Evolutionary conservation across 2,797 vertebrate species (phyloP).

Genomic region (Bucorvus abyssinicus): DNA sequence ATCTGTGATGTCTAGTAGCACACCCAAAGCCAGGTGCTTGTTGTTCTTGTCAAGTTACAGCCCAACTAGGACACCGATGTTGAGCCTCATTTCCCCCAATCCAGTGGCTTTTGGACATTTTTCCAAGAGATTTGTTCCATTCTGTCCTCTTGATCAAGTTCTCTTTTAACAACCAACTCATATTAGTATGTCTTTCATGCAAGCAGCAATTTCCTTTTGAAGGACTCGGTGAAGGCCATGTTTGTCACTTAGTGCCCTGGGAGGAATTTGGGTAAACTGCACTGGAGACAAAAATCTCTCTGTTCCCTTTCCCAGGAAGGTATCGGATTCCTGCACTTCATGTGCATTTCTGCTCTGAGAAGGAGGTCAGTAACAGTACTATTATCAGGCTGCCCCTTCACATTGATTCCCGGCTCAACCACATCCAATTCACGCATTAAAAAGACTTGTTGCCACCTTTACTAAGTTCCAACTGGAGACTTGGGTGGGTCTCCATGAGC

Average conservation of each 20-base stretch:
- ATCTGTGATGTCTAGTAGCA: not conserved
- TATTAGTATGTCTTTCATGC: not conserved
- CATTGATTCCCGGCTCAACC: not conserved
- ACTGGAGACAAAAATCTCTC: not conserved
- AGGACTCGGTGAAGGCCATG: not conserved
- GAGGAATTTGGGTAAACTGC: not conserved
- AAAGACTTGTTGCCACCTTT: not conserved
- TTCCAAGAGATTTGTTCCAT: not conserved
- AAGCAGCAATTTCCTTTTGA: not conserved
- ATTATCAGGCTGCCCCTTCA: not conserved
- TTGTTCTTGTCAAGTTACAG: not conserved
- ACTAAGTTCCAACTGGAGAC: not conserved
- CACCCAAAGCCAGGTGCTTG: not conserved
- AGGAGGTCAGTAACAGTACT: not conserved
- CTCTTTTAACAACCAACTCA: not conserved
- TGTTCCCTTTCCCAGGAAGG: not conserved
- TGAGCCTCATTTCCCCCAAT: not conserved
- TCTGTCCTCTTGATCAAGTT: not conserved
- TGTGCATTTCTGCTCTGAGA: not conserved
- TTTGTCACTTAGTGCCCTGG: not conserved
- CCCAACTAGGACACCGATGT: conserved; percentile 16
- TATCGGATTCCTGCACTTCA: not conserved
- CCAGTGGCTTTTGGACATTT: not conserved
- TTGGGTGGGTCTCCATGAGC: not conserved
- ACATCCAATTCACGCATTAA: not conserved